phyloP scores from a whole-genome alignment of 92 coral and sea anemone genomes.

The Siderastrea radians region DNA sequence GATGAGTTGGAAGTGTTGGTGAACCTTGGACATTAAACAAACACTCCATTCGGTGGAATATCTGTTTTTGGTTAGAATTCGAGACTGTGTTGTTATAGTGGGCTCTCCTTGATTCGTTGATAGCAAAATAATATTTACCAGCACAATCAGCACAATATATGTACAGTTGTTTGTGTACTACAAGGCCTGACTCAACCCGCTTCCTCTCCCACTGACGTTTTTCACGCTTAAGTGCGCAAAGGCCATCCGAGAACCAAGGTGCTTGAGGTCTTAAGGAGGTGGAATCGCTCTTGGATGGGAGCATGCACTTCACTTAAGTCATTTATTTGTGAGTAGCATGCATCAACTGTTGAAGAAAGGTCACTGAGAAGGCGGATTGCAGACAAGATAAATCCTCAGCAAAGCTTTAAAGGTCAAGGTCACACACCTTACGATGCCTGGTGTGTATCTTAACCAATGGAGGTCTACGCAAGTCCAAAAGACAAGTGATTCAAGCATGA shows the following conservation, averaged over 20 bases:
- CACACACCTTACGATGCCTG: neutral
- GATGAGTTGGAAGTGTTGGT: too few relatives aligned
- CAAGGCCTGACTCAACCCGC: constrained; percentile 4
- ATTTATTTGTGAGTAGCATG: neutral
- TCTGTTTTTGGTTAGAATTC: neutral
- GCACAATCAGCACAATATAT: neutral
- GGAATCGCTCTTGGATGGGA: neutral
- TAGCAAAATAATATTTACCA: neutral
- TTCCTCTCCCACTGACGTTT: constrained; percentile 2
- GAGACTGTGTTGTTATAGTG: neutral
- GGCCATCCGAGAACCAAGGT: neutral
- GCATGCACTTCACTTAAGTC: neutral
- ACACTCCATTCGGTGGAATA: neutral
- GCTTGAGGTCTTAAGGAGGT: neutral
- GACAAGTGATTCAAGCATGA: neutral
- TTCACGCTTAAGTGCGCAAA: neutral
- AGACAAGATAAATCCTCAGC: neutral
- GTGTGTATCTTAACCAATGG: neutral
- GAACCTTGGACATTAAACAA: neutral
- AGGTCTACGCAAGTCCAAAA: neutral
- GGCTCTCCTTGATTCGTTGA: neutral
- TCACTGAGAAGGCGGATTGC: neutral
- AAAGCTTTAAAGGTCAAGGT: neutral
- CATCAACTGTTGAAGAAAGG: neutral
- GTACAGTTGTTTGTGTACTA: neutral